Evolutionary conservation across 2,888 invertebrate genomes (phyloP).

Genomic region (Dicycla oo): DNA sequence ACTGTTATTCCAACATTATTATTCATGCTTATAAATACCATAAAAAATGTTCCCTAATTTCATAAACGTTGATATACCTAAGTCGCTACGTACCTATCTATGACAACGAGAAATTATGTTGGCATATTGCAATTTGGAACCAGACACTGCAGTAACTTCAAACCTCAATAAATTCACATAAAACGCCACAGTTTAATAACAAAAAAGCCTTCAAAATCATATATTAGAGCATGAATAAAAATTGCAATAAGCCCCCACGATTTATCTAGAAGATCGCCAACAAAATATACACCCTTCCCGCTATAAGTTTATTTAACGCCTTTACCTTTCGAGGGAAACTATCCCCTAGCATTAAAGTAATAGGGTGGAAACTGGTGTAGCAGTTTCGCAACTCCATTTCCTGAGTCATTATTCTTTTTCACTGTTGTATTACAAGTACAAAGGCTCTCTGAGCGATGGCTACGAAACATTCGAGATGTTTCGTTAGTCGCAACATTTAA

Average conservation of each 20-base stretch:
- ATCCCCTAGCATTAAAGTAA: constrained; percentile 8
- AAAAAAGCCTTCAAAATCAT: constrained; percentile 53
- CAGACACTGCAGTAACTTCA: constrained; percentile 28
- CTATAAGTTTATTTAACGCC: constrained; percentile 67
- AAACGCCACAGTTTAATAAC: constrained; percentile 52
- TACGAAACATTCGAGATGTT: constrained; percentile 66
- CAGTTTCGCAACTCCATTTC: constrained; percentile 67
- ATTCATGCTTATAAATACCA: background rate
- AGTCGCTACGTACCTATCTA: background rate
- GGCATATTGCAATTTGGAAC: constrained; percentile 34
- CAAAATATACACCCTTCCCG: constrained; percentile 67
- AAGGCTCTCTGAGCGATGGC: constrained; percentile 66
- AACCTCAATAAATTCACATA: constrained; percentile 53
- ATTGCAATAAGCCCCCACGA: constrained; percentile 64
- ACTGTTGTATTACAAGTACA: constrained; percentile 69
- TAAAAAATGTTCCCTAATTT: background rate
- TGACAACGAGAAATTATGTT: background rate
- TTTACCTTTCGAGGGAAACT: constrained; percentile 16
- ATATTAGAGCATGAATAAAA: constrained; percentile 63
- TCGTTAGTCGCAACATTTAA: constrained; percentile 65
- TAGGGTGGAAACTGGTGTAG: constrained; percentile 61
- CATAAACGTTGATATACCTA: background rate
- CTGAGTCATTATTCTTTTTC: constrained; percentile 71
- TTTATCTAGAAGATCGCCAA: constrained; percentile 64
- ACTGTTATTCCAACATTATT: background rate